Conservation (phyloP, 1,140 invertebrate species). For the Cydia strobilella region DNA sequence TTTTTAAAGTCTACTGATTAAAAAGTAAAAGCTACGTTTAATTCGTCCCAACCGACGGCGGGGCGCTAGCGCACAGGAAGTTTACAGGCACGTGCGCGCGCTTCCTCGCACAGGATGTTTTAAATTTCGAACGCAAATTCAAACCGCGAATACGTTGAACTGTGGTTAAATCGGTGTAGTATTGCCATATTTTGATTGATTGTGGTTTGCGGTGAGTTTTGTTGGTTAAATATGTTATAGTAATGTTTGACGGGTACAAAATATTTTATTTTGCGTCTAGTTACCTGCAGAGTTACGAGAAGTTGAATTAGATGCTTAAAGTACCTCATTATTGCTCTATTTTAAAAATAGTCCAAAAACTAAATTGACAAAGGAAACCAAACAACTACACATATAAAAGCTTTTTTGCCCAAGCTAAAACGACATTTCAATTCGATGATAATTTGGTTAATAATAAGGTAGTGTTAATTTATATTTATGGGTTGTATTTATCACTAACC, state of each 20-base stretch:
- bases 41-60: conserved; percentile 32
- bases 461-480: too few relatives aligned
- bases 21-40: conserved; percentile 11
- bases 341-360: too few relatives aligned
- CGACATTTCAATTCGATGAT: too few relatives aligned
- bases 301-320: background rate
- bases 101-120: conserved; percentile 71
- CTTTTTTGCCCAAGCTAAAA: too few relatives aligned
- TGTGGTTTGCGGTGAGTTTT: conserved; percentile 18
- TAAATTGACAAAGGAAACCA: too few relatives aligned
- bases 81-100: conserved; percentile 67
- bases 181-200: conserved; percentile 28
- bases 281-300: background rate
- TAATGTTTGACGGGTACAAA: background rate
- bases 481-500: background rate
- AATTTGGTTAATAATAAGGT: too few relatives aligned
- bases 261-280: background rate
- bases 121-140: conserved; percentile 58
- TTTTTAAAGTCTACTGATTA: background rate
- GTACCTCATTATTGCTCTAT: too few relatives aligned
- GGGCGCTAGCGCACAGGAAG: conserved; percentile 54
- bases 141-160: conserved; percentile 19
- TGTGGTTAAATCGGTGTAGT: conserved; percentile 5
- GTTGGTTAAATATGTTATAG: background rate
- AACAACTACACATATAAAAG: too few relatives aligned